Evolutionary conservation across 1,140 invertebrate genomes (phyloP).

Genomic region (Neoseiulus cucumeris): DNA sequence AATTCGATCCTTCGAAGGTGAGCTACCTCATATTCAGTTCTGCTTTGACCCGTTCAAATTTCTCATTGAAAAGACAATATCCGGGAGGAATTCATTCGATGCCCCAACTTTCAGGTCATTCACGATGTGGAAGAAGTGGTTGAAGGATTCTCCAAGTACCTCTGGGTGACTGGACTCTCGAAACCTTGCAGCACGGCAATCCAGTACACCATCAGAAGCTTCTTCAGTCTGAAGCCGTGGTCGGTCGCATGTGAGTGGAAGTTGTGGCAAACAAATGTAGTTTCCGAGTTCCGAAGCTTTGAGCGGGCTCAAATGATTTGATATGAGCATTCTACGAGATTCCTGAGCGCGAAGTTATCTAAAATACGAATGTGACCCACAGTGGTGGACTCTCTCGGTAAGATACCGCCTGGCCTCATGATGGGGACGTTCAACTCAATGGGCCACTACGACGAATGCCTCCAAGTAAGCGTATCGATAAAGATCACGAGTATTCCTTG

Average conservation of each 20-base stretch:
- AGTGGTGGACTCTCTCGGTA: constrained; percentile 1
- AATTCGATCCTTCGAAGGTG: too few species aligned
- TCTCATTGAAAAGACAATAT: too few species aligned
- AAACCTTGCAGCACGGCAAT: not conserved
- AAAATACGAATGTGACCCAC: too few species aligned
- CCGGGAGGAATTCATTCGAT: too few species aligned
- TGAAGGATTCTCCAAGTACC: not conserved
- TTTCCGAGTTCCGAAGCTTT: too few species aligned
- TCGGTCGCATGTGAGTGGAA: not conserved
- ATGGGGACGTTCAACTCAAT: not conserved
- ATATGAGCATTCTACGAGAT: too few species aligned
- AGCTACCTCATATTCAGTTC: too few species aligned
- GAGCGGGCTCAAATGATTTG: too few species aligned
- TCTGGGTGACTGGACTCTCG: not conserved
- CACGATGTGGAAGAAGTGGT: not conserved
- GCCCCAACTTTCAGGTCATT: not conserved
- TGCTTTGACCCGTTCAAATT: too few species aligned
- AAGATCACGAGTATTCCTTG: too few species aligned
- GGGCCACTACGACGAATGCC: not conserved
- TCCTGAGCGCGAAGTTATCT: too few species aligned
- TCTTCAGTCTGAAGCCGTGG: not conserved
- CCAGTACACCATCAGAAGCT: not conserved
- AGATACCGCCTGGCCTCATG: not conserved
- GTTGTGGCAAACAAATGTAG: too few species aligned
- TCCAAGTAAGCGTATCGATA: not conserved